Base-by-base conservation (phyloP, 1,140 invertebrate species). In the Palaemon carinicauda region DNA sequence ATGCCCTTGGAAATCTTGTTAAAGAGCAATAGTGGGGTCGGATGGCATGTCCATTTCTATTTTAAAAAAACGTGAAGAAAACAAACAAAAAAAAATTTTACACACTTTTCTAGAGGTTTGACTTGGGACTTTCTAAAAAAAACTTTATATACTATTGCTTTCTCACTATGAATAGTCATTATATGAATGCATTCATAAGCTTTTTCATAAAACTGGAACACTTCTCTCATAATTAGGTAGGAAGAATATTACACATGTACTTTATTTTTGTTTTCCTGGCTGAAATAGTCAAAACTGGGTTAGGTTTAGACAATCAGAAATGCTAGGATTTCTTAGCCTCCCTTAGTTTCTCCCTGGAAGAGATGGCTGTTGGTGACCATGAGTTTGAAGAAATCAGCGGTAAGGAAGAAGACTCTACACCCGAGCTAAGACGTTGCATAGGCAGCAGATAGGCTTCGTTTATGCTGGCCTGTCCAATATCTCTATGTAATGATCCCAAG, bases 71-170 rank as follows among this genome's bases (percentile, higher is more conserved):
- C 80, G 84, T 86, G 84, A 86, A 41, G 41, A 41, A 86, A 86
- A 86, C 60, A 80, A 56, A 54, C 80, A 80, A 80, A 86, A 86
- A 86, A 86, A 86, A 86, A 50, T 86, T 86, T 86, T 80, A 80
- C 75, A 80, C 75, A 86, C 84, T 86, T 86, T 86, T 86, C 84
- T 86, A 86, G 84, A 86, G 84, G 84, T 86, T 86, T 86, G 78
- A 86, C 84, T 86, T 86, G 84, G 80, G 84, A 78, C 80, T 65
- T 86, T 86, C 80, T 69, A 79, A 78, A 86, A 78, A 86, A 86
- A 86, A 86, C 84, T 86, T 86, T 86, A 86, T 86, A 86, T 86
- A 86, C 84, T 86, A 80, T 86, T 86, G 84, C 84, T 86, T 86
- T 79, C 77, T 86, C 84, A 86, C 77, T 86, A 82, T 82, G 80